Conservation (phyloP, 2,888 invertebrate genomes). For the Aporophyla lueneburgensis region DNA sequence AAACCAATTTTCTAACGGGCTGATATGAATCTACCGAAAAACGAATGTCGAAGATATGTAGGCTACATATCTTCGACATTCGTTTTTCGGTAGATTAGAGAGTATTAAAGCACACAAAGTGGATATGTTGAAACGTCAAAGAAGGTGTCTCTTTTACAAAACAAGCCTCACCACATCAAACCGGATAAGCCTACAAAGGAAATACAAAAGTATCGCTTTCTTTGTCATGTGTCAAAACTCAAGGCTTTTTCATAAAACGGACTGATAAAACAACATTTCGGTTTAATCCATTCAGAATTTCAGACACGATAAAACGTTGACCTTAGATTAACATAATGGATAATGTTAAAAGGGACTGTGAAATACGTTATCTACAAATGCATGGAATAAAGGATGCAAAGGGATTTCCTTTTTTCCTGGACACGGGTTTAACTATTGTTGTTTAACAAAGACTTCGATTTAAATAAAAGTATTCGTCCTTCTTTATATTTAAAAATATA, state of each 20-base stretch:
- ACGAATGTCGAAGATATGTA: conserved; percentile 14
- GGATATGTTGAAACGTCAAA: conserved; percentile 50
- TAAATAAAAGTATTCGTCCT: conserved; percentile 70
- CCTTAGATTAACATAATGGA: conserved; percentile 86
- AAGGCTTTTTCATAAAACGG: conserved; percentile 68
- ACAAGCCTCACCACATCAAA: conserved; percentile 54
- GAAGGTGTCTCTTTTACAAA: conserved; percentile 29
- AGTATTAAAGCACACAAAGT: conserved; percentile 15
- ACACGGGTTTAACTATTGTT: conserved; percentile 83
- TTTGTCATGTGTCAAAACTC: conserved; percentile 72
- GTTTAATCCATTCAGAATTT: conserved; percentile 77
- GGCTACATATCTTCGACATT: too few species aligned
- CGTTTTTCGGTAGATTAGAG: too few species aligned
- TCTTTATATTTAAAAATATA: conserved; percentile 57
- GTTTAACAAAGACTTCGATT: conserved; percentile 79
- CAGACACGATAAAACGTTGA: conserved; percentile 82
- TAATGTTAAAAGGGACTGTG: conserved; percentile 84
- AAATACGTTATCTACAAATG: conserved; percentile 81
- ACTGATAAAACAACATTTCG: conserved; percentile 77
- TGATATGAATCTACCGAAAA: neutral
- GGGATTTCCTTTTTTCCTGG: conserved; percentile 80
- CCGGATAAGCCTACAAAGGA: conserved; percentile 56
- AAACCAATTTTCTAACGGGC: conserved; percentile 18
- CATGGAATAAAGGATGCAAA: conserved; percentile 80
- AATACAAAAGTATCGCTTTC: conserved; percentile 58